phyloP scores from a whole-genome alignment of 2,797 vertebrate species.

The Salmo trutta region DNA sequence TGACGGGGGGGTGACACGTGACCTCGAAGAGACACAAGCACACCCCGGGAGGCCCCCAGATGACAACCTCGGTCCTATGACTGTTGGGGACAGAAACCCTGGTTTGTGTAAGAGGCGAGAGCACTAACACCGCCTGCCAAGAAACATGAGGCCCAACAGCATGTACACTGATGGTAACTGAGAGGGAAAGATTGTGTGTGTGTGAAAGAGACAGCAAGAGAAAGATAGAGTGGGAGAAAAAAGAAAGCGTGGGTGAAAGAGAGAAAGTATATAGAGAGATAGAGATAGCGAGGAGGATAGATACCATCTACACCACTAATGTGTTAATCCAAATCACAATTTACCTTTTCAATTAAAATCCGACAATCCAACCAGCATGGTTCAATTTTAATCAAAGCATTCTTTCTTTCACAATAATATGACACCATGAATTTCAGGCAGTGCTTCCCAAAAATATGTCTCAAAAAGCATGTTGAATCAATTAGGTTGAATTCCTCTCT shows the following conservation, averaged over 20 bases:
- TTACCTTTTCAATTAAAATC: background rate
- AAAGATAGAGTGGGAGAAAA: background rate
- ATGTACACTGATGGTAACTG: slow-evolving; percentile 11
- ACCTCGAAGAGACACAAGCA: slow-evolving; percentile 23
- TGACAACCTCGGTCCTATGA: slow-evolving; percentile 16
- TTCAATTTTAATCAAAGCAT: background rate
- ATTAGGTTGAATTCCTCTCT: slow-evolving; percentile 30
- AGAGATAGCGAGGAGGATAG: background rate
- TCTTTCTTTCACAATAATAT: background rate
- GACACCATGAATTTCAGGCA: background rate
- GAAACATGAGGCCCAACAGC: slow-evolving; percentile 27
- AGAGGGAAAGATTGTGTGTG: background rate
- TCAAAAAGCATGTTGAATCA: slow-evolving; percentile 26
- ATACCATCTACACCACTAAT: background rate
- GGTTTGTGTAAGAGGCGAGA: slow-evolving; percentile 12
- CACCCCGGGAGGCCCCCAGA: background rate
- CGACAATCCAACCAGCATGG: background rate
- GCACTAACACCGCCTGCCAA: slow-evolving; percentile 10
- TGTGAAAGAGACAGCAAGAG: background rate
- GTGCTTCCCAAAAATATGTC: background rate
- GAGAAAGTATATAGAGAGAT: background rate
- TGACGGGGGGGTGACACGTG: background rate
- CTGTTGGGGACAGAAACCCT: background rate
- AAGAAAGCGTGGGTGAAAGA: background rate
- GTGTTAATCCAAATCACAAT: background rate